These are phyloP conservation scores for Leucoptera coffeella DNA, from an alignment of 2,888 invertebrate genomes.

Conservation along the genomic window DNA sequence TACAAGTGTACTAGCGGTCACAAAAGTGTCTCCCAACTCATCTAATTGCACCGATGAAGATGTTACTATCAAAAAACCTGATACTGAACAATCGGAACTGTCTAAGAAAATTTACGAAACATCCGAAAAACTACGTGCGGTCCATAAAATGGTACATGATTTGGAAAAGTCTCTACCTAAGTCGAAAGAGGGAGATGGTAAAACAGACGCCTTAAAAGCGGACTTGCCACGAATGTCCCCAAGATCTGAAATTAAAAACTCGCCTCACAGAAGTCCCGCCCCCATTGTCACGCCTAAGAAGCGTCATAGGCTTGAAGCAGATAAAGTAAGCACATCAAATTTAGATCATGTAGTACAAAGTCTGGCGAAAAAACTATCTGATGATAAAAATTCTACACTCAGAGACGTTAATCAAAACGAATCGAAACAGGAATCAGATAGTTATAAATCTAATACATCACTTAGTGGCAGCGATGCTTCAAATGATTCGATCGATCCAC, in stretches of 20 bases:
- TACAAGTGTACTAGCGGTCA: neutral
- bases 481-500: conserved; percentile 22
- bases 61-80: conserved; percentile 26
- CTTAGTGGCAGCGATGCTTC: conserved; percentile 7
- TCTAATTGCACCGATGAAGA: conserved; percentile 22
- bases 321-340: conserved; percentile 30
- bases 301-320: conserved; percentile 61
- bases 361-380: conserved; percentile 38
- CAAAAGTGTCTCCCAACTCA: conserved; percentile 10
- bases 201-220: conserved; percentile 20
- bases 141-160: conserved; percentile 41
- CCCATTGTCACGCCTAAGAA: conserved; percentile 67
- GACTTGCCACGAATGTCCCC: conserved; percentile 28
- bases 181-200: conserved; percentile 24
- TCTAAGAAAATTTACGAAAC: conserved; percentile 47
- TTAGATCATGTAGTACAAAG: conserved; percentile 44
- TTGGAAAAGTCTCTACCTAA: conserved; percentile 38
- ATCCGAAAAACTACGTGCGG: conserved; percentile 43
- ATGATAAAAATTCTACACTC: conserved; percentile 20
- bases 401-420: conserved; percentile 23
- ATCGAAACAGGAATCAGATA: conserved; percentile 17
- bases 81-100: conserved; percentile 35
- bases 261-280: conserved; percentile 28
- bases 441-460: conserved; percentile 4
- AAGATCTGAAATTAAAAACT: conserved; percentile 25